These are phyloP conservation scores for Athalia cordata DNA, from an alignment of 2,888 invertebrate species.

Conservation along the genomic window DNA sequence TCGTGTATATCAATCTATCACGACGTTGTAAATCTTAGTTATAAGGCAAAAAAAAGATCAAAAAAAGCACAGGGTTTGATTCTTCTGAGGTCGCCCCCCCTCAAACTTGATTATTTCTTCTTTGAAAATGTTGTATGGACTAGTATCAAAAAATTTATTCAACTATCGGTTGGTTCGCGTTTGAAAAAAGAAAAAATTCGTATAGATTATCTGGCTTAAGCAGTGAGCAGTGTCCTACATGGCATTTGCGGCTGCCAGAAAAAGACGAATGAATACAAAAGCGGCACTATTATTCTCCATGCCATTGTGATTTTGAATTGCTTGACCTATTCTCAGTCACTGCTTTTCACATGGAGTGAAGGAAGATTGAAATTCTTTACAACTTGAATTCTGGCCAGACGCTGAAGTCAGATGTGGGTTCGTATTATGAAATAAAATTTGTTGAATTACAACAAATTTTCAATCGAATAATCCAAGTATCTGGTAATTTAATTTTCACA, in stretches of 20 bases:
- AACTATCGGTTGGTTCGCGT: background rate
- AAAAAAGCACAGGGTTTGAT: too few relatives aligned
- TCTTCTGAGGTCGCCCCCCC: too few relatives aligned
- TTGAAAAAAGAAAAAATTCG: background rate
- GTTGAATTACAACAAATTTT: background rate
- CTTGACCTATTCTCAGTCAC: conserved; percentile 18
- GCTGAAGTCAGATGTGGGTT: background rate
- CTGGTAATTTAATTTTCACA: background rate
- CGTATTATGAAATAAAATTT: background rate
- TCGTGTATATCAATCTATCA: too few relatives aligned
- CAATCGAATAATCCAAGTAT: background rate
- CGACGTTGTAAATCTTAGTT: too few relatives aligned
- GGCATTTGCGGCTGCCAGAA: conserved; percentile 7
- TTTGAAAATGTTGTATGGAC: too few relatives aligned
- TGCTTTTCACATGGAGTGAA: background rate
- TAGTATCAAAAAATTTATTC: background rate
- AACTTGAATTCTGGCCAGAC: background rate
- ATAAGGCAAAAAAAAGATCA: too few relatives aligned
- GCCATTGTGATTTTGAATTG: conserved; percentile 9
- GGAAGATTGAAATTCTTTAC: background rate
- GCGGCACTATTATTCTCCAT: background rate
- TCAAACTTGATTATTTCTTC: too few relatives aligned
- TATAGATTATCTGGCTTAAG: background rate
- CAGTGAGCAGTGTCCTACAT: background rate
- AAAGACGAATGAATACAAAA: conserved; percentile 7